These are phyloP conservation scores for Ivindomyrus marchei DNA, from an alignment of 2,113 vertebrate species.

Conservation along the genomic window DNA sequence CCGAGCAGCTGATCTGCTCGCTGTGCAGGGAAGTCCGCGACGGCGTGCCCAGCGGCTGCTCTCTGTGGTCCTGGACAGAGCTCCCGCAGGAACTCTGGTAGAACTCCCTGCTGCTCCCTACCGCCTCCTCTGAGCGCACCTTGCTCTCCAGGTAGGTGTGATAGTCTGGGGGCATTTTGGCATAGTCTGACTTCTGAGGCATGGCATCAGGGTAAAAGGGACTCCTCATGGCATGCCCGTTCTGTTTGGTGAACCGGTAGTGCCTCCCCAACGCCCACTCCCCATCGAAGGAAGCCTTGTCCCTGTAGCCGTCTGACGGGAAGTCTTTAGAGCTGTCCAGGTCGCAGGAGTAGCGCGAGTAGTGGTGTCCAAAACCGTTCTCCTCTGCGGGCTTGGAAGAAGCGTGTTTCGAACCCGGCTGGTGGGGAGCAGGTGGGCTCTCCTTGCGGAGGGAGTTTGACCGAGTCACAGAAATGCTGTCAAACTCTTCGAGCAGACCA, in stretches of 20 bases:
- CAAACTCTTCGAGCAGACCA: constrained; percentile 91
- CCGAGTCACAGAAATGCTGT: constrained; percentile 94
- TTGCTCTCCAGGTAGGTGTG: constrained; percentile 78
- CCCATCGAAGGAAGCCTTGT: constrained; percentile 63
- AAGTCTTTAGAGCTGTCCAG: constrained; percentile 75
- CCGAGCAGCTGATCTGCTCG: constrained; percentile 77
- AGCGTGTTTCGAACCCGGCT: constrained; percentile 61
- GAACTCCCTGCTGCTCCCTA: constrained; percentile 58
- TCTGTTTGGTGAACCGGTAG: constrained; percentile 74
- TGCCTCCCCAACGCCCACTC: constrained; percentile 69
- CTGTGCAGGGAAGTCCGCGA: constrained; percentile 77
- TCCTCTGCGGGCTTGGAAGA: constrained; percentile 66
- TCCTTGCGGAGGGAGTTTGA: constrained; percentile 96
- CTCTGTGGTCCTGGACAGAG: constrained; percentile 80
- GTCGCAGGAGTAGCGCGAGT: constrained; percentile 87
- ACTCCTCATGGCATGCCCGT: constrained; percentile 74
- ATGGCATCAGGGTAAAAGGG: constrained; percentile 80
- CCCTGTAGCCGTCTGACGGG: constrained; percentile 58
- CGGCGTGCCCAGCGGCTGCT: constrained; percentile 70
- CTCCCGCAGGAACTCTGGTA: constrained; percentile 47
- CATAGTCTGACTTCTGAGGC: constrained; percentile 73
- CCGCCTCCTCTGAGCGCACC: constrained; percentile 65
- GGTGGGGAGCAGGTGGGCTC: constrained; percentile 81
- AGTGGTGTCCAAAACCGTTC: constrained; percentile 82
- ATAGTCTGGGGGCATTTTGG: constrained; percentile 77